phyloP scores from a whole-genome alignment of 2,113 vertebrate genomes.

The Neoarius graeffei region DNA sequence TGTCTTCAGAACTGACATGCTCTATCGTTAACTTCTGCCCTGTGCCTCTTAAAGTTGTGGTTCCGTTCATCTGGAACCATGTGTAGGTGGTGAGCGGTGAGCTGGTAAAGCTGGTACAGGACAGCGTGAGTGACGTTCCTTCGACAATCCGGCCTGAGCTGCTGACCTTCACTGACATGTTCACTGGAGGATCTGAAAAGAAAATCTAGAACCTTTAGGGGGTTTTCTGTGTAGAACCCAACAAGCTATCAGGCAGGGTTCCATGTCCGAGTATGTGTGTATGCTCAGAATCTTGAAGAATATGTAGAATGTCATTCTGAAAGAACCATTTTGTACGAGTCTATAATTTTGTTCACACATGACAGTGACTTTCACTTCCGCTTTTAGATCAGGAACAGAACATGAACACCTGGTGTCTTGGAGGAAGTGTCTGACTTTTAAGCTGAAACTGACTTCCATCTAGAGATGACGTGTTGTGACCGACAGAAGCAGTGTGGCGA shows the following conservation, averaged over 20 bases:
- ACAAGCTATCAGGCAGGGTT: background rate
- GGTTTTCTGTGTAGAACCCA: background rate
- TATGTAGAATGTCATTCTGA: background rate
- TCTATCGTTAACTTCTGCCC: slow-evolving; percentile 39
- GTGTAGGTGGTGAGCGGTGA: slow-evolving; percentile 25
- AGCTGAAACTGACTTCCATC: background rate
- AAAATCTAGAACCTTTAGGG: background rate
- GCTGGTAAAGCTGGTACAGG: slow-evolving; percentile 56
- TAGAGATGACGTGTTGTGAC: background rate
- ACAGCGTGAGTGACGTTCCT: slow-evolving; percentile 54
- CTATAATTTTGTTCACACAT: background rate
- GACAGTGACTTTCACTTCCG: background rate
- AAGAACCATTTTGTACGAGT: background rate
- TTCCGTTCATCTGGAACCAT: slow-evolving; percentile 60
- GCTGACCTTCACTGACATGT: slow-evolving; percentile 34
- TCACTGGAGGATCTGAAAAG: slow-evolving; percentile 47
- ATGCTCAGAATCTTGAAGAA: background rate
- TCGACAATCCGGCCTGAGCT: slow-evolving; percentile 40
- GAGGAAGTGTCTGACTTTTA: slow-evolving; percentile 7
- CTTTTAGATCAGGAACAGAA: background rate
- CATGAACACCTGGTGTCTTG: background rate
- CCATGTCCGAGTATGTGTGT: background rate
- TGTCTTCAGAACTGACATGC: slow-evolving; percentile 31
- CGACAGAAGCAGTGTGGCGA: background rate
- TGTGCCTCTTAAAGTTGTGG: slow-evolving; percentile 18